phyloP scores from a whole-genome alignment of 2,888 invertebrate genomes.

The Tanypteryx hageni region DNA sequence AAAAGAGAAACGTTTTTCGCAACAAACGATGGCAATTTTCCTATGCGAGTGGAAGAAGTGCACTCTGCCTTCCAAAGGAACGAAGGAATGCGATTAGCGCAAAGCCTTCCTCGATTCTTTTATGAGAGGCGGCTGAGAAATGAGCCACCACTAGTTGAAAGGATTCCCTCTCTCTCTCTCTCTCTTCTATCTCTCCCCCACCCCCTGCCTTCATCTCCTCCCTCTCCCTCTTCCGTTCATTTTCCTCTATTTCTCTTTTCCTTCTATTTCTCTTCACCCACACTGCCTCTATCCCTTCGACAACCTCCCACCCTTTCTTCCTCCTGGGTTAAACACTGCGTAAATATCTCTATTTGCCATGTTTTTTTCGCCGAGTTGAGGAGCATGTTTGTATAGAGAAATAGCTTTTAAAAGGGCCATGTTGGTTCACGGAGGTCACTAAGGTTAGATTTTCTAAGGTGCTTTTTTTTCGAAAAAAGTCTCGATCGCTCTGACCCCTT shows the following conservation, averaged over 20 bases:
- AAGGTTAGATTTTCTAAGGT: conserved; percentile 21
- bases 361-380: conserved; percentile 6
- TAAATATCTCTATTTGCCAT: conserved; percentile 37
- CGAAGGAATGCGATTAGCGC: conserved; percentile 39
- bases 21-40: conserved; percentile 1
- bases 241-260: background rate
- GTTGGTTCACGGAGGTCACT: conserved; percentile 11
- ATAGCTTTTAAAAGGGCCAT: background rate
- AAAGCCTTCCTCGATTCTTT: conserved; percentile 14
- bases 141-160: conserved; percentile 23
- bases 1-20: background rate
- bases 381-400: conserved; percentile 20
- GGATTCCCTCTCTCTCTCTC: background rate
- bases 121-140: conserved; percentile 28
- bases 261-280: background rate
- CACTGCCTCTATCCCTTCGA: background rate
- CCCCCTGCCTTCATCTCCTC: background rate
- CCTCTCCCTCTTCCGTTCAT: background rate
- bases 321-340: background rate
- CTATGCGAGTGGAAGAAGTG: background rate
- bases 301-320: background rate
- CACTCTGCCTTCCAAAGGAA: background rate
- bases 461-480: background rate
- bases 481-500: conserved; percentile 11
- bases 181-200: background rate